phyloP scores from a whole-genome alignment of 2,113 vertebrate genomes.

The Alexandromys fortis region DNA sequence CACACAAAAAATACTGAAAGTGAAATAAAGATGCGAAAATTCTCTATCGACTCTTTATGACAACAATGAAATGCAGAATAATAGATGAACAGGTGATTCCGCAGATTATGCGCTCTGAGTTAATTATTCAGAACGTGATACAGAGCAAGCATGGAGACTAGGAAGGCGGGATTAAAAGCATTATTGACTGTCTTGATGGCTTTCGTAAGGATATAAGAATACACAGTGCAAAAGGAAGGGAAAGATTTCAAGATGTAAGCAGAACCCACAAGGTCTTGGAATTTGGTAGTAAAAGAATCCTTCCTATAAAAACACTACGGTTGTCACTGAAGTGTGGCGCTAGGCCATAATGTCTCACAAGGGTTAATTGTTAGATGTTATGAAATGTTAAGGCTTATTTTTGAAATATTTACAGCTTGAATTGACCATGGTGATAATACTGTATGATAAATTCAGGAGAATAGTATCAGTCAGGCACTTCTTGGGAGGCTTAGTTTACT shows the following conservation, averaged over 20 bases:
- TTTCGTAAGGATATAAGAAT: background rate
- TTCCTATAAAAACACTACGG: background rate
- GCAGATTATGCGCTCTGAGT: background rate
- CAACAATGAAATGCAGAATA: background rate
- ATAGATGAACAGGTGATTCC: background rate
- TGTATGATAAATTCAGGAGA: background rate
- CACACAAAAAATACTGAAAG: background rate
- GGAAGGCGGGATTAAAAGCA: background rate
- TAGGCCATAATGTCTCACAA: background rate
- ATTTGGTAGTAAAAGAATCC: background rate
- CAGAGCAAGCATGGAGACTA: rapidly evolving
- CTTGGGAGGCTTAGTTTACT: background rate
- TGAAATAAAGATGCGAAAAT: background rate
- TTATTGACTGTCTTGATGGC: background rate
- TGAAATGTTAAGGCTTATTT: background rate
- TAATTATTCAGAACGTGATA: background rate
- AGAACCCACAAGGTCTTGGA: background rate
- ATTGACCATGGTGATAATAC: background rate
- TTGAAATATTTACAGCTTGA: background rate
- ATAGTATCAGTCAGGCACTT: no score
- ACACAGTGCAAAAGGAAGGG: background rate
- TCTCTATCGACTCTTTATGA: background rate
- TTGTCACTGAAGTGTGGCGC: background rate
- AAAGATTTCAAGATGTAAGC: background rate
- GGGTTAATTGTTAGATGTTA: background rate